Percentiles rank a stretch among this genome's conserved stretches.
These are phyloP conservation scores for Brachyalestes nurse DNA, from an alignment of 2,797 vertebrate species.

Conservation along the genomic window DNA sequence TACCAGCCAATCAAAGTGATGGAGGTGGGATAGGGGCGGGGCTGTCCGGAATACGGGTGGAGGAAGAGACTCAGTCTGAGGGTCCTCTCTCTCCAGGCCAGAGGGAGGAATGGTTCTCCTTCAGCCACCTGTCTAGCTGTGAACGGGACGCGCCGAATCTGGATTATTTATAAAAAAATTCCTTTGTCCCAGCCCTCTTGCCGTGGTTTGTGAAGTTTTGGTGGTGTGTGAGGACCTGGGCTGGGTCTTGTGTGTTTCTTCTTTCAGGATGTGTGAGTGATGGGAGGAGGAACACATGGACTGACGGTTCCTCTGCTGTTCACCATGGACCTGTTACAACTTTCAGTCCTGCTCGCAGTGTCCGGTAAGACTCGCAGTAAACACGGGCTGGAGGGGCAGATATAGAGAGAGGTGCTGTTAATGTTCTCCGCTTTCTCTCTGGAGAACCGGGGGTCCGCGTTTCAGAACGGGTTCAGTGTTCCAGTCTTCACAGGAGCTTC, in stretches of 20 bases:
- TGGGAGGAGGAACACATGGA: slow-evolving; percentile 55
- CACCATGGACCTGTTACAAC: slow-evolving; percentile 61
- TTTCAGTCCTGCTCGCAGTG: slow-evolving; percentile 51
- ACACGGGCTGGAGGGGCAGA: background rate
- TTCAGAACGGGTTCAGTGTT: no score
- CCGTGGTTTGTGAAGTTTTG: slow-evolving; percentile 42
- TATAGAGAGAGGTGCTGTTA: no score
- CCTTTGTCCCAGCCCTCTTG: background rate
- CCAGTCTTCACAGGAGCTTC: no score
- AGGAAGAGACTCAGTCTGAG: background rate
- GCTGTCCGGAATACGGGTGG: background rate
- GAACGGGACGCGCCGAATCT: background rate
- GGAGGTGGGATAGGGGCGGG: background rate
- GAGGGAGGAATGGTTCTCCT: background rate
- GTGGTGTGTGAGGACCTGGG: background rate
- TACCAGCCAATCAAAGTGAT: background rate
- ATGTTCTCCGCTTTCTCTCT: no score
- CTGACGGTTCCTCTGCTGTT: slow-evolving; percentile 38
- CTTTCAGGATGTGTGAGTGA: slow-evolving; percentile 42
- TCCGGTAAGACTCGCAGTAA: slow-evolving; percentile 54
- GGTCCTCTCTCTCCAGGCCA: background rate
- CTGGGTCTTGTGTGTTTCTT: slow-evolving; percentile 39
- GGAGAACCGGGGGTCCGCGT: no score
- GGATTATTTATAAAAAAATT: background rate
- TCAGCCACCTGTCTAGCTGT: background rate